phyloP scores from a whole-genome alignment of 2,797 vertebrate genomes.

The Oryzias dopingdopingensis region DNA sequence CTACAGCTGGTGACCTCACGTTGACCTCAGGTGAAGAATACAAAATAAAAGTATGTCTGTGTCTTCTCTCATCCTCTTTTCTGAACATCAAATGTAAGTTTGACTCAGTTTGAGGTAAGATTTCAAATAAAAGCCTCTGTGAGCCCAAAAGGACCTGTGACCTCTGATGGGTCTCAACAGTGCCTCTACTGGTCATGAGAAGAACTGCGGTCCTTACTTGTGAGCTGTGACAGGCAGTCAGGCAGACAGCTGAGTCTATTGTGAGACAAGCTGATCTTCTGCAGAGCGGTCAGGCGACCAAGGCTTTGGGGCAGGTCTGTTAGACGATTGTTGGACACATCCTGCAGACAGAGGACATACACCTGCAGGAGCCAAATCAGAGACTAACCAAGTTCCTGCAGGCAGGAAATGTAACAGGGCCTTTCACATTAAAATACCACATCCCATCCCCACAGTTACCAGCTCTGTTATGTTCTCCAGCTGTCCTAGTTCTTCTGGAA shows the following conservation, averaged over 20 bases:
- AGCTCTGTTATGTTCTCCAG: conserved; percentile 66
- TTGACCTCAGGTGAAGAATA: too few species aligned
- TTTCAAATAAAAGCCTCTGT: too few species aligned
- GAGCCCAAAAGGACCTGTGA: too few species aligned
- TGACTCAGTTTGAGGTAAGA: too few species aligned
- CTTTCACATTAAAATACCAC: background rate
- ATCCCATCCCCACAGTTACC: conserved; percentile 39
- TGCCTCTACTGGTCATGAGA: background rate
- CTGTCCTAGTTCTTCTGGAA: conserved; percentile 81
- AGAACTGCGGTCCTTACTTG: conserved; percentile 41
- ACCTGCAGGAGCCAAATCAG: background rate
- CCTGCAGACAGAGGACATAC: conserved; percentile 44
- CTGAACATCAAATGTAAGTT: too few species aligned
- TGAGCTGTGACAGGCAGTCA: conserved; percentile 48
- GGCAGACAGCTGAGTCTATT: conserved; percentile 64
- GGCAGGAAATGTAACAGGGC: too few species aligned
- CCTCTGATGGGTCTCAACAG: too few species aligned
- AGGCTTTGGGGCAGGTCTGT: conserved; percentile 48
- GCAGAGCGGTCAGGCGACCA: conserved; percentile 50
- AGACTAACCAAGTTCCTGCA: background rate
- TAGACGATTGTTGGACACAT: conserved; percentile 61
- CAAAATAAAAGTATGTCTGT: too few species aligned
- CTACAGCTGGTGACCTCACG: too few species aligned
- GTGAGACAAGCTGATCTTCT: conserved; percentile 55
- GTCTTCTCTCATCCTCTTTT: too few species aligned